These are phyloP conservation scores for Amia ocellicauda DNA, from an alignment of 2,113 vertebrate genomes.

Conservation along the genomic window DNA sequence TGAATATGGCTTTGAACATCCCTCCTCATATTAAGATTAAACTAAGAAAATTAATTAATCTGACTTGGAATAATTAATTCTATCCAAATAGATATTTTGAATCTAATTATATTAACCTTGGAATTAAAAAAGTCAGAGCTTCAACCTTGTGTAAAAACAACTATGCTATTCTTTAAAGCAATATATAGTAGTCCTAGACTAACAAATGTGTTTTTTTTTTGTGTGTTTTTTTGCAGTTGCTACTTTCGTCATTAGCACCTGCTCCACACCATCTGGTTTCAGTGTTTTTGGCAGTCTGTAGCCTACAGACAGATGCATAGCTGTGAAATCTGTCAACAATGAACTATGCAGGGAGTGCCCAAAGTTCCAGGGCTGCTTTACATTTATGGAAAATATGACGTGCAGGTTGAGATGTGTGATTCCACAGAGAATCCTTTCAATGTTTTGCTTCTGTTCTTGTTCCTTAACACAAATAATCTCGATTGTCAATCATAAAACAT, in stretches of 20 bases:
- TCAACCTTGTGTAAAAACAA: no score
- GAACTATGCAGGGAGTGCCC: background rate
- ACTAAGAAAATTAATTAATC: background rate
- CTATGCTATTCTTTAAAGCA: no score
- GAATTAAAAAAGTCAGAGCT: background rate
- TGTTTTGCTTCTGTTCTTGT: background rate
- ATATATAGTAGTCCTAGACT: no score
- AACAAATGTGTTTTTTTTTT: no score
- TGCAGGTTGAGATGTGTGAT: background rate
- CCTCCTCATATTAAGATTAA: background rate
- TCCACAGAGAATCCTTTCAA: background rate
- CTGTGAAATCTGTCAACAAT: conserved; percentile 5
- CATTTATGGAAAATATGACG: background rate
- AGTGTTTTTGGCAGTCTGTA: conserved; percentile 12
- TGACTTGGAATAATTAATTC: background rate
- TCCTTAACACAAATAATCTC: background rate
- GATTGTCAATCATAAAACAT: background rate
- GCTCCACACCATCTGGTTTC: conserved; percentile 19
- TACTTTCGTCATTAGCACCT: conserved; percentile 26
- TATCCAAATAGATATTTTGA: conserved; percentile 7
- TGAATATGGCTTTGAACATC: background rate
- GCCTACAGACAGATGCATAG: conserved; percentile 17
- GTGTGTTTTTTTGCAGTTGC: conserved; percentile 9
- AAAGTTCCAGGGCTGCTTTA: background rate
- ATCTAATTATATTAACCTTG: conserved; percentile 9